Conservation (phyloP, 2,797 vertebrate genomes). For the Artibeus jamaicensis region DNA sequence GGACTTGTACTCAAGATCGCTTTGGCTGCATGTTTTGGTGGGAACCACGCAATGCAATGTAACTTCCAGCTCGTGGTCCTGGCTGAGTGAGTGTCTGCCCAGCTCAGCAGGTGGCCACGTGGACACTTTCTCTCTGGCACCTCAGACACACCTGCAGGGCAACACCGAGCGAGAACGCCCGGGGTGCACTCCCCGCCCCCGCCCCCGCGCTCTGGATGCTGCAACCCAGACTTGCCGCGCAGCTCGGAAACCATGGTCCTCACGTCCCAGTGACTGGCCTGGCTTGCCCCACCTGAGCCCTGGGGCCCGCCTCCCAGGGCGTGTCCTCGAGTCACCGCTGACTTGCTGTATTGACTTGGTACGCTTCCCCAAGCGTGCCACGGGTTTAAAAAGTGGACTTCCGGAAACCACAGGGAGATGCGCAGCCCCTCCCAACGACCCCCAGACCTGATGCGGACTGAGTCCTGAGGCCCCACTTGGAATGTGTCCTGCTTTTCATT, state of each 20-base stretch:
- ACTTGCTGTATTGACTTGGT: not conserved
- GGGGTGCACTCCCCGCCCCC: too few relatives aligned
- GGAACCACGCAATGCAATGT: rapidly evolving
- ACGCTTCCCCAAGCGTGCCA: not conserved
- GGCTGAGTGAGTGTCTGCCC: not conserved
- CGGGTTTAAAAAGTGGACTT: not conserved
- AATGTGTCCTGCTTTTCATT: not conserved
- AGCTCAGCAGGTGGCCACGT: not conserved
- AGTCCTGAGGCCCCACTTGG: not conserved
- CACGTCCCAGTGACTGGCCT: not conserved
- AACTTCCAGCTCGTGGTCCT: not conserved
- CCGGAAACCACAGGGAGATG: not conserved
- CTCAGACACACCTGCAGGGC: not conserved
- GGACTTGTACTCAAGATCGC: too few relatives aligned
- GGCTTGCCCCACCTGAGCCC: not conserved
- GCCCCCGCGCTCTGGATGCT: not conserved
- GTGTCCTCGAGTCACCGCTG: not conserved
- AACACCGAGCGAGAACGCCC: too few relatives aligned
- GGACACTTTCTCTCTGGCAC: not conserved
- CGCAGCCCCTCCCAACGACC: not conserved
- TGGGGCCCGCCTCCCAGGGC: not conserved
- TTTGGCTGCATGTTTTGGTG: not conserved
- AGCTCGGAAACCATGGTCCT: not conserved
- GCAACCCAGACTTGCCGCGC: too few relatives aligned
- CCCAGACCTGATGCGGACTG: too few relatives aligned